Base-by-base conservation (phyloP, 2,113 vertebrate genomes). In the Uria aalge region DNA sequence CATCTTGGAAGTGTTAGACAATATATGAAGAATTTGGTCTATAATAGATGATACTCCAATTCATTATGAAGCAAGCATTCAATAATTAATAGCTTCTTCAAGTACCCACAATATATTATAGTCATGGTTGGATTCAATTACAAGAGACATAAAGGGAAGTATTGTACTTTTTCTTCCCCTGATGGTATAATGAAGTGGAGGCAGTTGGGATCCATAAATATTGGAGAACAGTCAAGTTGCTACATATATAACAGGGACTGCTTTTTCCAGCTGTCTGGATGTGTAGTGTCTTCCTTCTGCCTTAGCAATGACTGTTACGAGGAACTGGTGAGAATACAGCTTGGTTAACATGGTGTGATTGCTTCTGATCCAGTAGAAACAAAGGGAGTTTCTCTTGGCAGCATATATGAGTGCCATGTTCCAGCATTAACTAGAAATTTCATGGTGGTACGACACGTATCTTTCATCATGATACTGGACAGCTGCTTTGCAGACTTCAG, bases 61-160 rank as follows among this genome's bases (percentile, higher is more conserved):
- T 98, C 87, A 97, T 98, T 97, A 96, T 95, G 93, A 95, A 93
- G 82, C 82, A 87, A 94, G 59, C 36, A 92, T 84, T 94, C 64
- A 93, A 56, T 96, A 93, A 97, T 98, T 98, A 97, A 97, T 96
- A 94, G 92, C 93, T 97, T 88, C 85, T 97, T 96, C 95, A 97
- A 87, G 81, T 97, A 72, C 90, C 92, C 90, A 83, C 81, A 96
- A 36, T 96, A 84, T 98, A 95, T 98, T 97, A 97, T 96, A 96
- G 94, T 94, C 56, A 50, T 92, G 86, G 77, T 96, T 96, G 94
- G 92, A 97, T 97, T 98, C 96, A 97, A 94, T 98, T 96, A 94
- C 80, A 87, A 92, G 12, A 69, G 89, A 97, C 93, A 56, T 96
- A 97, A 96, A 96, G 79, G 67, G 69, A 92, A 90, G 97, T 78